These are phyloP conservation scores for Orthonyx spaldingii DNA, from an alignment of 2,113 vertebrate species.

Conservation along the genomic window DNA sequence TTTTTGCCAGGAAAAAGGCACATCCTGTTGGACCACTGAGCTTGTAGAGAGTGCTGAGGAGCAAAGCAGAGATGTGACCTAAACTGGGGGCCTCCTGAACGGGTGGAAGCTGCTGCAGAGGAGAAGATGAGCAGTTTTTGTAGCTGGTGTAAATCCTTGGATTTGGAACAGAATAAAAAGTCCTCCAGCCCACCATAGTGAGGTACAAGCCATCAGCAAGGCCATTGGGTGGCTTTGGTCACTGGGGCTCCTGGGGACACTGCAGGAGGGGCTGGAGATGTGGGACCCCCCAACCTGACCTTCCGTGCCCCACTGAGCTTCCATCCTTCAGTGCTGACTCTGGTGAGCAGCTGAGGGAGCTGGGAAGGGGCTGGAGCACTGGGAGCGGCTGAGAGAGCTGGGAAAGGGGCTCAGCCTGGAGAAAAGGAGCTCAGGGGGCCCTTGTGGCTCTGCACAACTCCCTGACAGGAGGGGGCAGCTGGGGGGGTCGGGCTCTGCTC, in stretches of 20 bases:
- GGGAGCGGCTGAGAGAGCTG: neutral
- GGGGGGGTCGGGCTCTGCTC: neutral
- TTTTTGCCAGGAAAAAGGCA: neutral
- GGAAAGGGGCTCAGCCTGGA: neutral
- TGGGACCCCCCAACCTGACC: neutral
- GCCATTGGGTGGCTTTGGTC: accelerated
- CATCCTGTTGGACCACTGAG: neutral
- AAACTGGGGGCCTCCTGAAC: neutral
- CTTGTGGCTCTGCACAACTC: neutral
- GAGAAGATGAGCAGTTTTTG: neutral
- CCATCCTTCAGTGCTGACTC: neutral
- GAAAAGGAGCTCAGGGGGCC: neutral
- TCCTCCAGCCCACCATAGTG: neutral
- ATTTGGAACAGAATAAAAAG: neutral
- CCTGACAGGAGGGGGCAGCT: neutral
- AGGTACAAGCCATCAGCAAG: neutral
- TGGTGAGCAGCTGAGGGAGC: neutral
- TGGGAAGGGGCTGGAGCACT: neutral
- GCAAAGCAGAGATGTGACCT: neutral
- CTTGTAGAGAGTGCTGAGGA: neutral
- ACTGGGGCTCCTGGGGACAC: neutral
- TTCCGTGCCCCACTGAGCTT: neutral
- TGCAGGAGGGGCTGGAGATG: neutral
- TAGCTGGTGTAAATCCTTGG: neutral
- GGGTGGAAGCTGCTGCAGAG: neutral